Conservation (phyloP, 1,140 invertebrate species). For the Euwallacea fornicatus region DNA sequence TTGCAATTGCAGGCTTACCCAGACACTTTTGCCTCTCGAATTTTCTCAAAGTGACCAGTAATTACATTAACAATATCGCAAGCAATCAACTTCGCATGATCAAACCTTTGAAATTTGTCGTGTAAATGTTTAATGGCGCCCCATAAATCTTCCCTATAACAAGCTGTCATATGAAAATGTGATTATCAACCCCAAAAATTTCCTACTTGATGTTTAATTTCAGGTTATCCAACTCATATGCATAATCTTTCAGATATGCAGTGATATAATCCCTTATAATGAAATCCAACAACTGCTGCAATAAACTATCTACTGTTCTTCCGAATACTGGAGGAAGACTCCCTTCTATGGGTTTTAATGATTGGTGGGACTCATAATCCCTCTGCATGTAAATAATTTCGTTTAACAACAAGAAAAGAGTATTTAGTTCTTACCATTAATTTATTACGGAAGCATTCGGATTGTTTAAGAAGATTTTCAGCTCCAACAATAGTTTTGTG, state of each 20-base stretch:
- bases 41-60: slow-evolving; percentile 83
- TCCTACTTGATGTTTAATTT: slow-evolving; percentile 55
- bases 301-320: slow-evolving; percentile 76
- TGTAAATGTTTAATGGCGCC: slow-evolving; percentile 74
- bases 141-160: slow-evolving; percentile 80
- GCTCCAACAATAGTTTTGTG: slow-evolving; percentile 57
- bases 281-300: slow-evolving; percentile 82
- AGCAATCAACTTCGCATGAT: slow-evolving; percentile 80
- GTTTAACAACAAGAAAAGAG: not conserved
- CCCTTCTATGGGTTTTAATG: slow-evolving; percentile 35
- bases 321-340: slow-evolving; percentile 73
- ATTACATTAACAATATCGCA: slow-evolving; percentile 78
- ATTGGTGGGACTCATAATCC: slow-evolving; percentile 45
- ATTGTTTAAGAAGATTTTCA: slow-evolving; percentile 54
- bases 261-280: slow-evolving; percentile 77
- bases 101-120: slow-evolving; percentile 70
- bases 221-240: slow-evolving; percentile 59
- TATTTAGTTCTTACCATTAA: slow-evolving; percentile 53
- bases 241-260: slow-evolving; percentile 71
- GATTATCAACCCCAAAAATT: too few species aligned
- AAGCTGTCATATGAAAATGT: not conserved
- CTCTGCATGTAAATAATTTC: slow-evolving; percentile 41
- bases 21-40: slow-evolving; percentile 72
- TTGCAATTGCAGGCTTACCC: slow-evolving; percentile 60
- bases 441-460: slow-evolving; percentile 57